Evolutionary conservation across 2,797 vertebrate genomes (phyloP).

Genomic region (Thamnophis elegans): DNA sequence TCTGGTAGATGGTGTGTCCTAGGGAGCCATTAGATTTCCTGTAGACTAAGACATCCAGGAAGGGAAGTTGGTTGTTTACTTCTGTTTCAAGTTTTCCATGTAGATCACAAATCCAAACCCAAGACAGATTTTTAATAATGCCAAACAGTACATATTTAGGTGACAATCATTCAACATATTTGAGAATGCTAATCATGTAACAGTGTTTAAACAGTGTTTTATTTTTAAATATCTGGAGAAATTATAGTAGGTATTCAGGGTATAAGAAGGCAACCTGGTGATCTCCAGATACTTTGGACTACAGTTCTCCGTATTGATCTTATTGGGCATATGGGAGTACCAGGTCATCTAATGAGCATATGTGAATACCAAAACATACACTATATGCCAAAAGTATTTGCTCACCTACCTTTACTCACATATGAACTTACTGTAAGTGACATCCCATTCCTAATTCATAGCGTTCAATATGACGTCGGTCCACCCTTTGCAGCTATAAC

Average conservation of each 20-base stretch:
- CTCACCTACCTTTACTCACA: too few relatives aligned
- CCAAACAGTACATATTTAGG: neutral
- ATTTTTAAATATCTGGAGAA: slow-evolving; percentile 33
- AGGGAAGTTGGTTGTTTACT: too few relatives aligned
- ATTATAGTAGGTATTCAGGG: slow-evolving; percentile 12
- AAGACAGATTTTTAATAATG: neutral
- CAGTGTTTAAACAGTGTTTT: slow-evolving; percentile 10
- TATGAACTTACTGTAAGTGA: too few relatives aligned
- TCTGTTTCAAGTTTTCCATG: too few relatives aligned
- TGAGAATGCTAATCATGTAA: neutral
- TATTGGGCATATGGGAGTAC: neutral
- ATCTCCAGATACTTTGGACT: neutral
- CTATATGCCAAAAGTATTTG: too few relatives aligned
- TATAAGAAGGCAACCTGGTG: neutral
- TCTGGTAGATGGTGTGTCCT: too few relatives aligned
- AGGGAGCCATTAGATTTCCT: too few relatives aligned
- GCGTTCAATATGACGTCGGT: too few relatives aligned
- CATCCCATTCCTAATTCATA: too few relatives aligned
- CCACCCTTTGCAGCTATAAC: too few relatives aligned
- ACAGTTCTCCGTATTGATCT: neutral
- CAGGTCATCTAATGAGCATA: neutral
- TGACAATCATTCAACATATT: neutral
- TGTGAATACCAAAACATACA: neutral
- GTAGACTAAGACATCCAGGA: too few relatives aligned
- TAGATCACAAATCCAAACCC: too few relatives aligned